Conservation (phyloP, 2,797 vertebrate genomes). For the Onychomys arenicola region DNA sequence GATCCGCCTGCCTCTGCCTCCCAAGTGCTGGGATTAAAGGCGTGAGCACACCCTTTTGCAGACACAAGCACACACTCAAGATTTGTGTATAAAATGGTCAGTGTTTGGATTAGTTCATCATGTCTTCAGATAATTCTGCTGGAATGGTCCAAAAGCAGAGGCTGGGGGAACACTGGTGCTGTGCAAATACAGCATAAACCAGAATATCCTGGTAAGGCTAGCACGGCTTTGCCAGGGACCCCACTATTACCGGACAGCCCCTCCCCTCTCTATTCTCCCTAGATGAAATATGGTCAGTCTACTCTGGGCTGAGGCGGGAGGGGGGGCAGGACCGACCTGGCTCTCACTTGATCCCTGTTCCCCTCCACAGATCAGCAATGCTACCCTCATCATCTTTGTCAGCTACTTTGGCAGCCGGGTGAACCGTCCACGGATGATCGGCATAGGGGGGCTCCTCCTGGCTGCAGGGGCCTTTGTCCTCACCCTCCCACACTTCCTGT, state of each 20-base stretch:
- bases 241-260: neutral
- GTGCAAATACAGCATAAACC: fast-evolving
- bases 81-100: neutral
- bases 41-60: neutral
- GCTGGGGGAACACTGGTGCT: neutral
- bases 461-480: conserved; percentile 93
- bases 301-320: fast-evolving
- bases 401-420: conserved; percentile 97
- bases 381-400: conserved; percentile 95
- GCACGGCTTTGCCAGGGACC: neutral
- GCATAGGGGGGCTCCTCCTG: conserved; percentile 94
- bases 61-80: neutral
- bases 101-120: neutral
- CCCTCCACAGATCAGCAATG: conserved; percentile 93
- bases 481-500: conserved; percentile 96
- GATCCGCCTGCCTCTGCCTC: no score
- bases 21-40: no score
- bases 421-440: conserved; percentile 95
- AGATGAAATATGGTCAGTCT: neutral
- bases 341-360: neutral
- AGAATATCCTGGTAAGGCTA: neutral
- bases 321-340: neutral
- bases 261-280: neutral
- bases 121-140: neutral
- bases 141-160: neutral